Evolutionary conservation across 2,888 invertebrate species (phyloP).

Genomic region (Chymomyza caudatula): DNA sequence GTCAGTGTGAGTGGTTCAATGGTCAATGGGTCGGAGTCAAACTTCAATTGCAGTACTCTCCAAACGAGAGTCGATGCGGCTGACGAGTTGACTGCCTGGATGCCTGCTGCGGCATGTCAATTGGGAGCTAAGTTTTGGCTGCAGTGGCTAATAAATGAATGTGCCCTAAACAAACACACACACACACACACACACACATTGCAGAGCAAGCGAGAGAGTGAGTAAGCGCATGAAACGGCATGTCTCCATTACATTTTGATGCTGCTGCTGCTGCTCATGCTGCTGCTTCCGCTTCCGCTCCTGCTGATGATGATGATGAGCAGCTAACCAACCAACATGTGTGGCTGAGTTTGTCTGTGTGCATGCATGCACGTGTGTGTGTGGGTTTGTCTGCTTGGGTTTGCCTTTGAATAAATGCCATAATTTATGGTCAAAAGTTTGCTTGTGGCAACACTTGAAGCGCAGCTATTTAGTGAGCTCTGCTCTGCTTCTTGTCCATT

Average conservation of each 20-base stretch:
- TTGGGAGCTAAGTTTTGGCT: slow-evolving; percentile 39
- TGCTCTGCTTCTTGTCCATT: slow-evolving; percentile 11
- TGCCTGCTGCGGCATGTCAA: slow-evolving; percentile 41
- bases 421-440: slow-evolving; percentile 58
- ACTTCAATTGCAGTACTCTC: slow-evolving; percentile 35
- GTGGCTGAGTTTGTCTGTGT: not conserved
- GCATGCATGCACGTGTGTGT: not conserved
- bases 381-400: slow-evolving; percentile 10
- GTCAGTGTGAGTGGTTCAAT: slow-evolving; percentile 5
- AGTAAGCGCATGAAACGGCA: not conserved
- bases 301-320: not conserved
- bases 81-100: not conserved
- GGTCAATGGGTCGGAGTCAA: slow-evolving; percentile 35
- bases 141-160: slow-evolving; percentile 53
- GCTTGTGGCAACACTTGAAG: slow-evolving; percentile 51
- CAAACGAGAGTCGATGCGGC: not conserved
- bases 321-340: slow-evolving; percentile 12
- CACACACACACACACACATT: not conserved
- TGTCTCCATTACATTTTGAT: slow-evolving; percentile 23
- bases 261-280: slow-evolving; percentile 28
- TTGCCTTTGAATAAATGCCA: slow-evolving; percentile 73
- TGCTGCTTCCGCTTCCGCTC: not conserved
- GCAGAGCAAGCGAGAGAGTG: no score
- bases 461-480: slow-evolving; percentile 59
- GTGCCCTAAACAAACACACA: slow-evolving; percentile 14